Evolutionary conservation across 2,797 vertebrate genomes (phyloP).

Genomic region (Triplophysa bombifrons): DNA sequence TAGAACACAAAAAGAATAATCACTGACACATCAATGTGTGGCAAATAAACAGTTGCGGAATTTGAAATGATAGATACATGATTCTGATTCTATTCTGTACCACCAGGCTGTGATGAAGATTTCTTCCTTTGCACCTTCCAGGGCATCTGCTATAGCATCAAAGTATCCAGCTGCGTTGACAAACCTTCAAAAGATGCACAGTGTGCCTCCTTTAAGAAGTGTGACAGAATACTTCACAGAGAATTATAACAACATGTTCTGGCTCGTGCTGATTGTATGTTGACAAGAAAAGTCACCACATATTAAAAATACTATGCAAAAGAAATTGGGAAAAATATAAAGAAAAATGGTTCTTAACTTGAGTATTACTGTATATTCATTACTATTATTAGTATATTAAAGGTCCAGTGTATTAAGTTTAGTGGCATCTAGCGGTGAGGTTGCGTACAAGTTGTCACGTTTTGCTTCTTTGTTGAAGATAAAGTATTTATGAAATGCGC

Average conservation of each 20-base stretch:
- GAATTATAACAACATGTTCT: constrained; percentile 42
- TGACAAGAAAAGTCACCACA: constrained; percentile 2
- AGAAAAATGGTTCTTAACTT: background rate
- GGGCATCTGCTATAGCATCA: constrained; percentile 61
- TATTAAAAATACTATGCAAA: background rate
- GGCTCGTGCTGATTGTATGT: constrained; percentile 32
- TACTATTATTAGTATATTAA: too few species aligned
- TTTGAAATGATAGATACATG: constrained; percentile 45
- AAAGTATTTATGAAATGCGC: too few species aligned
- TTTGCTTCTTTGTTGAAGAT: too few species aligned
- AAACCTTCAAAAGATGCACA: constrained; percentile 59
- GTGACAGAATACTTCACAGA: constrained; percentile 45
- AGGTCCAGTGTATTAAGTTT: background rate
- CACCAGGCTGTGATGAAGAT: constrained; percentile 65
- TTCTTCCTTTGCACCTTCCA: constrained; percentile 63
- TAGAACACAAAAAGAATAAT: constrained; percentile 27
- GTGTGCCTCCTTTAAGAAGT: constrained; percentile 46
- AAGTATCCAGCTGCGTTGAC: constrained; percentile 62
- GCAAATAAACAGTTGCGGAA: constrained; percentile 52
- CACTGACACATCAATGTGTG: constrained; percentile 42
- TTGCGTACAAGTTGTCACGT: too few species aligned
- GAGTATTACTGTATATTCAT: background rate
- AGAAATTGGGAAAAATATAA: background rate
- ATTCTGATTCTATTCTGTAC: constrained; percentile 59
- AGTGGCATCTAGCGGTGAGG: too few species aligned